Conservation (phyloP, 1,140 invertebrate genomes). For the Zeugodacus cucurbitae region DNA sequence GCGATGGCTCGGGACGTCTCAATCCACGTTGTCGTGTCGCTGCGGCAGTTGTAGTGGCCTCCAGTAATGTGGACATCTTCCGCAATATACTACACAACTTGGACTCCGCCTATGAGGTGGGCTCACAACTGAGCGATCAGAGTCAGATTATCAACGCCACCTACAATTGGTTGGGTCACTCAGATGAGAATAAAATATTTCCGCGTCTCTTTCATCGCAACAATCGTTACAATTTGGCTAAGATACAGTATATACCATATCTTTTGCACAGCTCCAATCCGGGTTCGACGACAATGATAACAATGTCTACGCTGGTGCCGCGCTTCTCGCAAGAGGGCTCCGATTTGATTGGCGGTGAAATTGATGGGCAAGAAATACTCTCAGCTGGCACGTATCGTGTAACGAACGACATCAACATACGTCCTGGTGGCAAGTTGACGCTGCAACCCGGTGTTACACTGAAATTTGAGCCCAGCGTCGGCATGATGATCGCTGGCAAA, state of each 20-base stretch:
- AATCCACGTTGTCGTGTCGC: conserved; percentile 89
- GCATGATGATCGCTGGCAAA: conserved; percentile 95
- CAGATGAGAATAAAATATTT: conserved; percentile 82
- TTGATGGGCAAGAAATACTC: conserved; percentile 85
- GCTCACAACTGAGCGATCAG: conserved; percentile 94
- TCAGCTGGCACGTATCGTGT: conserved; percentile 85
- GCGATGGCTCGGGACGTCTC: conserved; percentile 67
- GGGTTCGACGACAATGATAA: conserved; percentile 74
- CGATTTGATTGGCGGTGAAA: conserved; percentile 85
- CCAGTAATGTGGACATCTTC: conserved; percentile 89
- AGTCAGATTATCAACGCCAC: conserved; percentile 93
- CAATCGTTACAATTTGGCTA: conserved; percentile 91
- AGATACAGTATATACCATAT: conserved; percentile 87
- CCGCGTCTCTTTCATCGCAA: conserved; percentile 88
- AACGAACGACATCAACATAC: conserved; percentile 89
- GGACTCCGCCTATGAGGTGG: conserved; percentile 90
- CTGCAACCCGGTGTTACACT: conserved; percentile 89
- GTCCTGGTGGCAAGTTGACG: conserved; percentile 87
- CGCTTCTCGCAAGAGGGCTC: conserved; percentile 76
- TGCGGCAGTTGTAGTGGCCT: conserved; percentile 89
- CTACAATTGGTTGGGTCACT: conserved; percentile 91
- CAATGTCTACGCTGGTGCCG: conserved; percentile 78
- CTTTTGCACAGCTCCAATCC: conserved; percentile 86
- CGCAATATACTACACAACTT: conserved; percentile 95
- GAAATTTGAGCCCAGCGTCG: conserved; percentile 88